phyloP scores from a whole-genome alignment of 35 echinoderm and acorn worm genomes.

The Diadema setosum region DNA sequence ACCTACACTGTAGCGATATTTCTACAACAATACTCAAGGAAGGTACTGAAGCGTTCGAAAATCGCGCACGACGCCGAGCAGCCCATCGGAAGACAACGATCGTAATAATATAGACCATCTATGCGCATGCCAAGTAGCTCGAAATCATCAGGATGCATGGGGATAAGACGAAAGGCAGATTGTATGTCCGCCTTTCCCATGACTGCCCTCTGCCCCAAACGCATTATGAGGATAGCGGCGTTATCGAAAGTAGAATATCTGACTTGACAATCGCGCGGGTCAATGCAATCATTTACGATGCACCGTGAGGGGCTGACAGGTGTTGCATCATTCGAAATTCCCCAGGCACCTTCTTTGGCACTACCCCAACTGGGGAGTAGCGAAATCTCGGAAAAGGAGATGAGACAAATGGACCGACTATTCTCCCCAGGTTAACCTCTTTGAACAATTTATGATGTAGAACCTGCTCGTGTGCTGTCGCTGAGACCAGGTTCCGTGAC shows the following conservation, averaged over 20 bases:
- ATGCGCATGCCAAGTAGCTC: conserved; percentile 7
- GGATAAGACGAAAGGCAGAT: conserved; percentile 23
- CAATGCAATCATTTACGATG: conserved; percentile 22
- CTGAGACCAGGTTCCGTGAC: neutral
- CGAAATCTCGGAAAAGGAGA: neutral
- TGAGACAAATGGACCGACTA: neutral
- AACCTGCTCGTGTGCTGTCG: neutral
- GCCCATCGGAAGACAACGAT: conserved; percentile 14
- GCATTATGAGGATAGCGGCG: neutral
- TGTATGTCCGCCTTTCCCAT: conserved; percentile 42
- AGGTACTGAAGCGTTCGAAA: neutral
- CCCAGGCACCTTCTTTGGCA: neutral
- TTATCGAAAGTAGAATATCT: neutral
- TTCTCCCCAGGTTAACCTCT: neutral
- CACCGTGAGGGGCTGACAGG: neutral
- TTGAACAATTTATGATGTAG: neutral
- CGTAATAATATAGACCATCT: neutral
- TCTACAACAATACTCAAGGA: neutral
- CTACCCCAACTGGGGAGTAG: conserved; percentile 24
- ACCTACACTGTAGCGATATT: neutral
- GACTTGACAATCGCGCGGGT: neutral
- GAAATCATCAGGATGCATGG: conserved; percentile 30
- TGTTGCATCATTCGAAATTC: conserved; percentile 30
- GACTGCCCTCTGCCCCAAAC: neutral
- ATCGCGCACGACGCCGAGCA: neutral